Evolutionary conservation across 2,113 vertebrate genomes (phyloP).

Genomic region (Todiramphus chloris): DNA sequence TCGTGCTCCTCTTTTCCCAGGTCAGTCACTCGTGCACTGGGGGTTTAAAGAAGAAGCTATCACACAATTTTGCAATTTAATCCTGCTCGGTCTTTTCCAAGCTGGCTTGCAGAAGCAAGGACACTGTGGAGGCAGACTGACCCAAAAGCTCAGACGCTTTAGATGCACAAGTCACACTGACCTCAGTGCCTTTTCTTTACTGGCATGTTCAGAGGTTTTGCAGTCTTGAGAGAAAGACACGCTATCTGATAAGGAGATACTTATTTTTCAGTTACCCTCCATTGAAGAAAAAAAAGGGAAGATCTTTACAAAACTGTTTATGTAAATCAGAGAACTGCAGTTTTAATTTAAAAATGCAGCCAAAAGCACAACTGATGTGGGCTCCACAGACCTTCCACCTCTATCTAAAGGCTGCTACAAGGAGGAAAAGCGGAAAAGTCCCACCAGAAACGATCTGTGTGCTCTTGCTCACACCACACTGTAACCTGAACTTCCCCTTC

Average conservation of each 20-base stretch:
- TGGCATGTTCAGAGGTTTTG: background rate
- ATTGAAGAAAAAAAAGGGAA: background rate
- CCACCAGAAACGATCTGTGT: background rate
- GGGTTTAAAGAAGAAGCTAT: background rate
- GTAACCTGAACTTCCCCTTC: background rate
- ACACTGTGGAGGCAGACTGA: background rate
- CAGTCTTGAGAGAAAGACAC: background rate
- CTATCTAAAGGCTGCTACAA: background rate
- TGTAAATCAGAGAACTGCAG: background rate
- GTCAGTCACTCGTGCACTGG: background rate
- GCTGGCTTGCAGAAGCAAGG: background rate
- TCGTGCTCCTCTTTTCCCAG: rapidly evolving
- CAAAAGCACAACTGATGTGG: background rate
- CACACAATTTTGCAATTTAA: background rate
- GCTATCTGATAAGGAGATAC: background rate
- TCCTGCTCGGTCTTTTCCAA: background rate
- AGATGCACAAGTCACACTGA: background rate
- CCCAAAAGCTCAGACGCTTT: background rate
- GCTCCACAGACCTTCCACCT: background rate
- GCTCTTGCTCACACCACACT: background rate
- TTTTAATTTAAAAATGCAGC: background rate
- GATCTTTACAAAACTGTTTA: background rate
- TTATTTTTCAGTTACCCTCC: background rate
- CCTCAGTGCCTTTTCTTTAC: background rate
- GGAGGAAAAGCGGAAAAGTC: background rate